Evolutionary conservation across 2,113 vertebrate species (phyloP), one percentile per base, ranked within the genome.

Genomic region (Thamnaconus septentrionalis): DNA sequence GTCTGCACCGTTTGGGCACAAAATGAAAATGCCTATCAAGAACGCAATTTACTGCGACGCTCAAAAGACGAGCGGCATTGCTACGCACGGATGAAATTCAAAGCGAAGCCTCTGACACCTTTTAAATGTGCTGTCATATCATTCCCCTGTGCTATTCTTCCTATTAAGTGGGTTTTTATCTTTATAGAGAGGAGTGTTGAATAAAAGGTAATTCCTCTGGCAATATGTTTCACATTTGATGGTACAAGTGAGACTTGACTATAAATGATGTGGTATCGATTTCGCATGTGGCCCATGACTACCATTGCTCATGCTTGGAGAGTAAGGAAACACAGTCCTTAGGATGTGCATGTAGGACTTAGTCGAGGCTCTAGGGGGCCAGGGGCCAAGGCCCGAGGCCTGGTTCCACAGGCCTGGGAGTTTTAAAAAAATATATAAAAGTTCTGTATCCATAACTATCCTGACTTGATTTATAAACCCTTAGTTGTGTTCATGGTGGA

Each of bases 261-360:
- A 87, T 89, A 89, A 91, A 88, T 75, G 82, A 80, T 59, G 77
- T 66, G 58, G 83, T 89, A 90, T 91, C 85, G 81, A 90, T 91
- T 91, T 89, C 90, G 90, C 86, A 91, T 88, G 82, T 91, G 89
- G 79, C 66, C 57, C 31, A 71, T 47, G 50, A 72, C 73, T 64
- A 83, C 75, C 76, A 73, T 45, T 68, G 56, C 70, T 68, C 40
- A 56, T 59, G 50, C 54, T 71, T 68, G 71, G 71, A 69, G 61
- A 31, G 68, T 73, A 71, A 53, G 74, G 70, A 72, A 80, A 66
- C 45, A 66, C 45, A 57, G 68, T 73, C 41, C 50, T 57, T 41
- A 58, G 64, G 82, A 88, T 87, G 85, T 82, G 78, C 84, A 62
- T 58, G 9, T 55, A 85, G 69, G 70, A 68, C 69, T 72, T 47